Conservation (phyloP, 2,797 vertebrate species). For the Sparidentex hasta region DNA sequence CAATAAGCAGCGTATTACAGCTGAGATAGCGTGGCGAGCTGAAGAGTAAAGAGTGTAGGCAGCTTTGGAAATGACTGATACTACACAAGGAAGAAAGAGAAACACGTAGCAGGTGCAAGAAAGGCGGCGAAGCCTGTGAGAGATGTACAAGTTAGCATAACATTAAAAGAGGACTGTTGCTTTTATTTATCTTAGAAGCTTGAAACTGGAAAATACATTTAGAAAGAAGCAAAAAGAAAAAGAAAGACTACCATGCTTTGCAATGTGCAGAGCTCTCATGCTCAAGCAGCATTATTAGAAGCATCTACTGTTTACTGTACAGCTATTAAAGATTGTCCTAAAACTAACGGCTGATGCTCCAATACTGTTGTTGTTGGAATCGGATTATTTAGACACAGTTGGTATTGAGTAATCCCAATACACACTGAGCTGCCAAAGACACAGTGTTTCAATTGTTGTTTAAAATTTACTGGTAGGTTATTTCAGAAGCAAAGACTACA, state of each 20-base stretch:
- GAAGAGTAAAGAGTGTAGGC: constrained; percentile 37
- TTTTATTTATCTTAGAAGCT: constrained; percentile 22
- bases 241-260: constrained; percentile 56
- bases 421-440: neutral
- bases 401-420: constrained; percentile 6
- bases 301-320: constrained; percentile 50
- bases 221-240: neutral
- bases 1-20: constrained; percentile 16
- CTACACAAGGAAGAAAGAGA: constrained; percentile 33
- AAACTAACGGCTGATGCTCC: constrained; percentile 70
- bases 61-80: constrained; percentile 41
- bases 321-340: constrained; percentile 50
- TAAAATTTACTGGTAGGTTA: neutral
- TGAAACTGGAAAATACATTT: constrained; percentile 33
- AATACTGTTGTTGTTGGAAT: constrained; percentile 58
- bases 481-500: constrained; percentile 8
- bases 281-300: constrained; percentile 68
- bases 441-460: neutral
- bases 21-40: constrained; percentile 31
- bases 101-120: constrained; percentile 25
- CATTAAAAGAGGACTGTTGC: constrained; percentile 55
- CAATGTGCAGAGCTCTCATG: constrained; percentile 65
- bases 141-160: constrained; percentile 70
- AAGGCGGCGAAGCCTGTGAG: constrained; percentile 34
- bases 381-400: neutral